Evolutionary conservation across 2,113 vertebrate genomes (phyloP).

Genomic region (Poicephalus gulielmi): DNA sequence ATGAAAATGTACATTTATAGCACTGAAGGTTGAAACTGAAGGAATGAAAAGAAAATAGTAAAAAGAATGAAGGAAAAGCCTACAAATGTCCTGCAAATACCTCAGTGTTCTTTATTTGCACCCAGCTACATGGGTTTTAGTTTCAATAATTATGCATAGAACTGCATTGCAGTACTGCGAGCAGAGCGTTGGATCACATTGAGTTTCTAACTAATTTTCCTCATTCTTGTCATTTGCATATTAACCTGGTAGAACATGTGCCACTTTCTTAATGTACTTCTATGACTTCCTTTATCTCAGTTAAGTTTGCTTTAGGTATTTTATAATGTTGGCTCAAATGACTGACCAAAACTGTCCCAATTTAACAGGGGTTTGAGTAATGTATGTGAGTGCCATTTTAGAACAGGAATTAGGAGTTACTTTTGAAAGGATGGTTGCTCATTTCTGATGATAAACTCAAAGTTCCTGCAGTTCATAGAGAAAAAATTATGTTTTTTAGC

Average conservation of each 20-base stretch:
- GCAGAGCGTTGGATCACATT: neutral
- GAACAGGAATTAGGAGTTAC: neutral
- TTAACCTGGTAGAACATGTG: neutral
- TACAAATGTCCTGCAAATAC: neutral
- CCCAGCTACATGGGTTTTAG: neutral
- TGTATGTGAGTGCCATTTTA: neutral
- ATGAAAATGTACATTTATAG: neutral
- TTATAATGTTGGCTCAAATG: neutral
- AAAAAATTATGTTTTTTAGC: conserved; percentile 56
- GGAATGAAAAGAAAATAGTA: neutral
- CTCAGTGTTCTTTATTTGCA: neutral
- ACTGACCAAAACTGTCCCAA: neutral
- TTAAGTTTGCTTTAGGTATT: neutral
- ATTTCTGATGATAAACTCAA: neutral
- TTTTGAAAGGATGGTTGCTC: neutral
- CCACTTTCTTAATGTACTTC: neutral
- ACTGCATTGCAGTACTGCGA: neutral
- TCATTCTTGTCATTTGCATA: neutral
- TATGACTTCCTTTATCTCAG: neutral
- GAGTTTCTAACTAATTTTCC: neutral
- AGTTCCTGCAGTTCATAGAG: neutral
- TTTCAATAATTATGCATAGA: neutral
- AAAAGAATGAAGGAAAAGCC: neutral
- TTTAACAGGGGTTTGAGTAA: neutral
- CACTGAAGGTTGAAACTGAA: neutral